These are phyloP conservation scores for Meloidogyne floridensis DNA, from an alignment of 1,140 invertebrate genomes.

Conservation along the genomic window DNA sequence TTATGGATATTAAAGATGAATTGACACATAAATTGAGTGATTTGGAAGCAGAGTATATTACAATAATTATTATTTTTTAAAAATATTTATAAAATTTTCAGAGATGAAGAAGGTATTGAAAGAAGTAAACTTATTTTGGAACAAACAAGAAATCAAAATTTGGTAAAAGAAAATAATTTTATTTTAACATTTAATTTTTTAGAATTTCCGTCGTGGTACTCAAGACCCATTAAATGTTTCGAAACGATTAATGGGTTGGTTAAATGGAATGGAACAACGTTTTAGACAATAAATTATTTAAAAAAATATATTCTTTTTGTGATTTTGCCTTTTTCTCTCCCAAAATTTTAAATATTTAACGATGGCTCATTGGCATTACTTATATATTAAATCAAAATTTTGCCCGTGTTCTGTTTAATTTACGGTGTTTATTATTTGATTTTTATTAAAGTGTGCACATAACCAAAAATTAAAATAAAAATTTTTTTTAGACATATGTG, in stretches of 20 bases:
- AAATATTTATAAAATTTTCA: not conserved
- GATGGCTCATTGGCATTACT: not conserved
- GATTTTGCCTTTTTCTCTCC: not conserved
- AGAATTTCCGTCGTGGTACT: not conserved
- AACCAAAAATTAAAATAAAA: too few species aligned
- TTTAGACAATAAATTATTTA: not conserved
- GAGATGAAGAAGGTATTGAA: not conserved
- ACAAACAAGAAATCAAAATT: not conserved
- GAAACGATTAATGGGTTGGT: not conserved
- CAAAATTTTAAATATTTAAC: not conserved
- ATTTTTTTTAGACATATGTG: too few species aligned
- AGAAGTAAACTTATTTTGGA: not conserved
- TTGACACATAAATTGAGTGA: conserved; percentile 5
- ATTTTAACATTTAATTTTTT: not conserved
- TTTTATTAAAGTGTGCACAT: too few species aligned
- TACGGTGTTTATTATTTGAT: not conserved
- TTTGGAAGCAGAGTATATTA: conserved; percentile 6
- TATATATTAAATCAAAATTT: not conserved
- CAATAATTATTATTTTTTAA: not conserved
- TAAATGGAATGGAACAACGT: not conserved
- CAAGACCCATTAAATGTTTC: not conserved
- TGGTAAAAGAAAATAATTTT: not conserved
- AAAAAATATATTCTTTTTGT: not conserved
- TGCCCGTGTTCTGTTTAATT: not conserved
- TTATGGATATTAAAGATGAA: conserved; percentile 26